These are phyloP conservation scores for Pseudocheirus occidentalis DNA, from an alignment of 2,797 vertebrate species.

Conservation along the genomic window DNA sequence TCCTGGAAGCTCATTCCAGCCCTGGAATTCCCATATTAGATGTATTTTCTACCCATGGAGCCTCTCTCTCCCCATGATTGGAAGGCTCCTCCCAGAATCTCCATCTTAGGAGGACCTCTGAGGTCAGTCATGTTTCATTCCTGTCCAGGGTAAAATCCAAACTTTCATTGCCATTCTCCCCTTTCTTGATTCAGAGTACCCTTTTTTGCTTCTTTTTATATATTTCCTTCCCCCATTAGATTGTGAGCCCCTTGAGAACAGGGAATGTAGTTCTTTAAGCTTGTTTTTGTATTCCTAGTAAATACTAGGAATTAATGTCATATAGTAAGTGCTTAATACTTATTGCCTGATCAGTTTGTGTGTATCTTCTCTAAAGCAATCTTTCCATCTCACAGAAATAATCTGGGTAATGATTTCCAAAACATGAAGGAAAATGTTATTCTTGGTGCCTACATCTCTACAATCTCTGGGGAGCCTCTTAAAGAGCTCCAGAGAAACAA, in stretches of 20 bases:
- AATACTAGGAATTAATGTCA: neutral
- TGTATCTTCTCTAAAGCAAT: neutral
- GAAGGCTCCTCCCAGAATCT: neutral
- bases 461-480: neutral
- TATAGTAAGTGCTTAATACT: neutral
- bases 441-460: rapidly evolving
- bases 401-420: neutral
- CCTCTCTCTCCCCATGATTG: neutral
- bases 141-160: neutral
- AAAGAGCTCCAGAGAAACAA: neutral
- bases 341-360: neutral
- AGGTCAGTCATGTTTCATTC: neutral
- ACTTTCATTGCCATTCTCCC: neutral
- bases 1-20: neutral
- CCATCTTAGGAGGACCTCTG: neutral
- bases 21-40: neutral
- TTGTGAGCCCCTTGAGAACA: neutral
- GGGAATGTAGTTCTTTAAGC: neutral
- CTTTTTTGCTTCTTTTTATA: neutral
- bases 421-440: neutral
- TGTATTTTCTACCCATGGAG: neutral
- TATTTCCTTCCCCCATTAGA: neutral
- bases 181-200: neutral
- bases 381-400: neutral
- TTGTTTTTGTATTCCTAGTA: neutral